Evolutionary conservation across 2,113 vertebrate genomes (phyloP).

Genomic region (Alligator sinensis): DNA sequence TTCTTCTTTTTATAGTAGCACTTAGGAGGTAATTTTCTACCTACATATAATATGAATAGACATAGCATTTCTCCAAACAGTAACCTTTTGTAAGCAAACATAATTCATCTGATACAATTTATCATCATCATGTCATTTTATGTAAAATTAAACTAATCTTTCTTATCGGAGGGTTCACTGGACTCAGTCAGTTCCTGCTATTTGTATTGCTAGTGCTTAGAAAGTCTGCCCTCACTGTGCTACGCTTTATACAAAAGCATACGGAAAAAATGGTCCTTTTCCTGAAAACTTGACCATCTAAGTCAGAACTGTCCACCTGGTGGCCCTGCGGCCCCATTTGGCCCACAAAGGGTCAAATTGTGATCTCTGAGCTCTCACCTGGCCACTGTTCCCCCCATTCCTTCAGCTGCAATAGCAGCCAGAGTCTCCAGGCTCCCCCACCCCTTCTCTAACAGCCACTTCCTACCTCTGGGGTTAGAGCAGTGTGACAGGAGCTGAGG

Average conservation of each 20-base stretch:
- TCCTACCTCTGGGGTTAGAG: too few relatives aligned
- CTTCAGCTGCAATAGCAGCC: too few relatives aligned
- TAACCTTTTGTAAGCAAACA: slow-evolving; percentile 12
- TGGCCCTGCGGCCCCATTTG: too few relatives aligned
- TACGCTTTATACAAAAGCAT: neutral
- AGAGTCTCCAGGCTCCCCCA: too few relatives aligned
- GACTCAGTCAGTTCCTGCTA: slow-evolving; percentile 22
- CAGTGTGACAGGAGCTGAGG: neutral
- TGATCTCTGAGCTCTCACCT: too few relatives aligned
- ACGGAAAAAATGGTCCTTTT: neutral
- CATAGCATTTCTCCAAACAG: slow-evolving; percentile 28
- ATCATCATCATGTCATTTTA: slow-evolving; percentile 53
- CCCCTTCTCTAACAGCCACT: too few relatives aligned
- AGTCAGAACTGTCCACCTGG: too few relatives aligned
- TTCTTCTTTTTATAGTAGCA: rapidly evolving
- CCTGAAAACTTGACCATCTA: neutral
- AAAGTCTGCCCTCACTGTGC: slow-evolving; percentile 39
- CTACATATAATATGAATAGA: slow-evolving; percentile 12
- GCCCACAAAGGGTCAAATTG: too few relatives aligned
- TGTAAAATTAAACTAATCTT: slow-evolving; percentile 56
- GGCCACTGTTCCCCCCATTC: too few relatives aligned
- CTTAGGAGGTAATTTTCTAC: neutral
- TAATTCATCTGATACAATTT: slow-evolving; percentile 54
- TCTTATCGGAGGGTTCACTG: slow-evolving; percentile 15
- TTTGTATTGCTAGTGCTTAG: neutral